Conservation (phyloP, 92 coral and sea anemone species). For the Epizoanthus rinbou region DNA sequence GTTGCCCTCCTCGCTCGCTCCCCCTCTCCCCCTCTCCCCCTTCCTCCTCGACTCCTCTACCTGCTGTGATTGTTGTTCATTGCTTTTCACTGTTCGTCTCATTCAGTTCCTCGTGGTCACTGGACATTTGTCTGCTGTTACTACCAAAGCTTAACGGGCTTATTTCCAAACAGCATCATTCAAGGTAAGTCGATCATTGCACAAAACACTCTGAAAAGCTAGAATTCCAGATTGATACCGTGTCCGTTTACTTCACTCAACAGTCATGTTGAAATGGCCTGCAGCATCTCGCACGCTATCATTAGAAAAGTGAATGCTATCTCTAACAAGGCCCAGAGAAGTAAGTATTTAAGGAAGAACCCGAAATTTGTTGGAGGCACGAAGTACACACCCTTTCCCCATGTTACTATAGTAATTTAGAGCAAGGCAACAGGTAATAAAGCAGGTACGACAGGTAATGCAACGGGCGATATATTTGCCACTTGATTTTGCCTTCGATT, state of each 20-base stretch:
- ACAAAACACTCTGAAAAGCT: too few relatives aligned
- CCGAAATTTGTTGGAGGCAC: too few relatives aligned
- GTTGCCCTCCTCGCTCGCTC: not conserved
- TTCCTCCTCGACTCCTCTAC: not conserved
- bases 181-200: slow-evolving; percentile 53
- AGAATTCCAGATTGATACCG: not conserved
- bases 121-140: slow-evolving; percentile 67
- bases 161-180: slow-evolving; percentile 68
- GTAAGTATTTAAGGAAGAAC: slow-evolving; percentile 36
- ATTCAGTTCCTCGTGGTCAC: slow-evolving; percentile 75
- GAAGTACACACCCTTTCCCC: too few relatives aligned
- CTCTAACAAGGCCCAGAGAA: slow-evolving; percentile 61
- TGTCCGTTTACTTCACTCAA: not conserved
- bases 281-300: slow-evolving; percentile 65
- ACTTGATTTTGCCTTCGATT: too few relatives aligned
- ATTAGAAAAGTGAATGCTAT: slow-evolving; percentile 67
- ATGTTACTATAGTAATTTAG: too few relatives aligned
- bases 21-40: not conserved
- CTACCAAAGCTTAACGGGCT: slow-evolving; percentile 74
- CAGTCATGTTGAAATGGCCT: slow-evolving; percentile 92
- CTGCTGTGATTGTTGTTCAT: not conserved
- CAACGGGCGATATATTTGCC: too few relatives aligned
- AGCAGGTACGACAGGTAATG: too few relatives aligned
- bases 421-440: too few relatives aligned
- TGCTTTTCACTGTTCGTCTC: not conserved